Conservation (phyloP, 2,797 vertebrate species). For the Malacoctenus gilli region DNA sequence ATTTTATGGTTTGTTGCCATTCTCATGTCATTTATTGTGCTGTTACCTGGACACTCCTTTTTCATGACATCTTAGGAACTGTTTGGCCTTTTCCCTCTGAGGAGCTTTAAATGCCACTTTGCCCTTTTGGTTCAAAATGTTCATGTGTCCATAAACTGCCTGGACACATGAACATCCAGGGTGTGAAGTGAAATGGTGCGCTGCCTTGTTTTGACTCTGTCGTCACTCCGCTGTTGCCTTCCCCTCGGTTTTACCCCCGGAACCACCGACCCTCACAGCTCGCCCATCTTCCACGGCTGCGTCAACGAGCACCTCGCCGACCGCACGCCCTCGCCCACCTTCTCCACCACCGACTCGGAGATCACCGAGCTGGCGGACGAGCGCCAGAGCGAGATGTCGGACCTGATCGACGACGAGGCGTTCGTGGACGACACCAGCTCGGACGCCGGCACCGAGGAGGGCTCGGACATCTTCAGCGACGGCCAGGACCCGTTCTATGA, state of each 20-base stretch:
- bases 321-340: conserved; percentile 98
- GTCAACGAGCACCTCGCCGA: conserved; percentile 97
- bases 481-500: conserved; percentile 99
- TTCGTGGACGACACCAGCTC: conserved; percentile 98
- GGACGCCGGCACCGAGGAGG: conserved; percentile 96
- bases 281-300: conserved; percentile 98
- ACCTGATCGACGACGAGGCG: conserved; percentile 95
- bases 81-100: no score
- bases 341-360: conserved; percentile 98
- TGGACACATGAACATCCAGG: no score
- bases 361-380: conserved; percentile 98
- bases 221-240: conserved; percentile 47
- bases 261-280: conserved; percentile 79
- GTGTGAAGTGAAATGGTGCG: neutral
- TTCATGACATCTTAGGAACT: no score
- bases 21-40: no score
- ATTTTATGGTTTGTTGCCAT: conserved; percentile 25
- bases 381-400: conserved; percentile 97
- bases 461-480: conserved; percentile 97
- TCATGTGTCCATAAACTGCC: conserved; percentile 42
- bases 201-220: conserved; percentile 48
- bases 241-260: conserved; percentile 53
- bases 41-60: no score
- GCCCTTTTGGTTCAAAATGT: conserved; percentile 40
- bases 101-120: no score